Percentiles rank a stretch among this genome's conserved stretches.
Evolutionary conservation across 1,140 invertebrate species (phyloP).

Genomic region (Ectropis grisescens): DNA sequence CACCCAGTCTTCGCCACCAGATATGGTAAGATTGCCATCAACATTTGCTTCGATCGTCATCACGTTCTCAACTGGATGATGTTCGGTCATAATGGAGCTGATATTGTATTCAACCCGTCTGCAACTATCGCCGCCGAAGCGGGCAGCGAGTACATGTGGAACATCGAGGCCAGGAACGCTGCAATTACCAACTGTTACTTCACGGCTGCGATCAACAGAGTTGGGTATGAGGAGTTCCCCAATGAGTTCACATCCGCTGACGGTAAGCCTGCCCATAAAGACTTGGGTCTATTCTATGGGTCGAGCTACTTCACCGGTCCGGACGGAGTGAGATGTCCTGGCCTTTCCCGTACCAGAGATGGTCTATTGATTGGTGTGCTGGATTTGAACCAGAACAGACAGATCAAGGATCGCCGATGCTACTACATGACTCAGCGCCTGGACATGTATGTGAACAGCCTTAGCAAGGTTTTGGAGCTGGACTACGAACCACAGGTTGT

Average conservation of each 20-base stretch:
- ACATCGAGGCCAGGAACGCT: slow-evolving; percentile 95
- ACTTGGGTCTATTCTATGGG: slow-evolving; percentile 97
- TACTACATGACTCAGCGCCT: slow-evolving; percentile 97
- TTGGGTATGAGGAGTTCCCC: slow-evolving; percentile 86
- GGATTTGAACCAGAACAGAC: slow-evolving; percentile 96
- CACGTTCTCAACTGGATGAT: slow-evolving; percentile 98
- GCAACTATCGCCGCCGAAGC: slow-evolving; percentile 82
- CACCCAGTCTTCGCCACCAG: slow-evolving; percentile 94
- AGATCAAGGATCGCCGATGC: slow-evolving; percentile 94
- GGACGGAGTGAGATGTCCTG: slow-evolving; percentile 92
- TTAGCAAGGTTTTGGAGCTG: slow-evolving; percentile 44
- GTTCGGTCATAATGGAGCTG: slow-evolving; percentile 97
- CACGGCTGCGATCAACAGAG: slow-evolving; percentile 95
- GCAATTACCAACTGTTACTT: slow-evolving; percentile 97
- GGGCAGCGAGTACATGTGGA: slow-evolving; percentile 95
- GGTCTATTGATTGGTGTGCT: slow-evolving; percentile 92
- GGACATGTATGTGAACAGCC: slow-evolving; percentile 86
- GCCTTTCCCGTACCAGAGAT: slow-evolving; percentile 88
- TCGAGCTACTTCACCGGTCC: slow-evolving; percentile 96
- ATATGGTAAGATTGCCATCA: slow-evolving; percentile 92
- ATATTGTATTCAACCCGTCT: slow-evolving; percentile 99
- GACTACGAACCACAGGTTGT: slow-evolving; percentile 57
- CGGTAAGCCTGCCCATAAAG: slow-evolving; percentile 90
- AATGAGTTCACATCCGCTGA: slow-evolving; percentile 94
- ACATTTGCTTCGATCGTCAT: slow-evolving; percentile 98